Percentiles rank a stretch among this genome's conserved stretches.
Conservation (phyloP, 2,113 vertebrate species). For the Acanthochromis polyacanthus region DNA sequence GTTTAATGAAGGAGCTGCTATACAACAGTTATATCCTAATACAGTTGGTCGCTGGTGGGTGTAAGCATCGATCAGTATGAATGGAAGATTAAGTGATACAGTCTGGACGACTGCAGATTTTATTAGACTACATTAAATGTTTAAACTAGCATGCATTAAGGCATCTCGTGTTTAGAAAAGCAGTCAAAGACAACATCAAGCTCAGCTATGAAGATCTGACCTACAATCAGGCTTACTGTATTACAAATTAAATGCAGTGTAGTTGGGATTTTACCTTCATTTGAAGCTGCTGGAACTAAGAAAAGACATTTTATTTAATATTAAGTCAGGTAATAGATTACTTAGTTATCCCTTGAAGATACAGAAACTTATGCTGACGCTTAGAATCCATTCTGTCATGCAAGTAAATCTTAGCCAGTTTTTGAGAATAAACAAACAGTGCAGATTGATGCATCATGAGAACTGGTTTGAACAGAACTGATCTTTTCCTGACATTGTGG, state of each 20-base stretch:
- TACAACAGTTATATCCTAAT: constrained; percentile 8
- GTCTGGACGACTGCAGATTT: background rate
- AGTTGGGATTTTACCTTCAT: background rate
- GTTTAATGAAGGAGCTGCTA: constrained; percentile 35
- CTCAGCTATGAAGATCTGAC: background rate
- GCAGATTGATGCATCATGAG: background rate
- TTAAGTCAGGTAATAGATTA: background rate
- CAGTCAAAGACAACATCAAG: background rate
- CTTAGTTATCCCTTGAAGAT: background rate
- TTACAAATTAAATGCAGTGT: background rate
- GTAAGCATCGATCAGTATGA: background rate
- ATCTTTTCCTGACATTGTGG: no score
- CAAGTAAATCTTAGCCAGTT: background rate
- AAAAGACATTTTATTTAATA: background rate
- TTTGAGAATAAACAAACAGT: background rate
- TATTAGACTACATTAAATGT: background rate
- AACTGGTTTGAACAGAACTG: no score
- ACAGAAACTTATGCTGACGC: no score
- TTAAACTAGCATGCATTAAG: constrained; percentile 54
- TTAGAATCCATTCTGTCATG: background rate
- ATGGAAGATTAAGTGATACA: background rate
- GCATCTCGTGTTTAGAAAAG: constrained; percentile 43
- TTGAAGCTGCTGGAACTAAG: constrained; percentile 18
- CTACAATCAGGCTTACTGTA: background rate
- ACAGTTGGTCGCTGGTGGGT: constrained; percentile 21